Conservation (phyloP, 2,888 invertebrate species). For the Clivina fossor region DNA sequence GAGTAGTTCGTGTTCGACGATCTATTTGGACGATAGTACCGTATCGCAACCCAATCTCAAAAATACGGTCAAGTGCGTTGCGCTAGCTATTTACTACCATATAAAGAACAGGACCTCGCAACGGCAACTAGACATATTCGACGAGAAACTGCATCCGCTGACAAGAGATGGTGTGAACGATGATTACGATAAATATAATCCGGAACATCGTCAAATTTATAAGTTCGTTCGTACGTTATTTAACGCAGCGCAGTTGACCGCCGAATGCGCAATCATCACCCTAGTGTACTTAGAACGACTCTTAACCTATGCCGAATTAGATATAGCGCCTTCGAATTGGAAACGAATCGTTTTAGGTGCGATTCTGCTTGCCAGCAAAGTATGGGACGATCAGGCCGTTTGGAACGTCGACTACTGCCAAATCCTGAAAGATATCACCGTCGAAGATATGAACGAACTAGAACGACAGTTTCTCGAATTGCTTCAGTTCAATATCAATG, state of each 20-base stretch:
- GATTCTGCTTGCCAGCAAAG: slow-evolving; percentile 95
- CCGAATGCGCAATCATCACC: slow-evolving; percentile 99
- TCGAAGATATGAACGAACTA: slow-evolving; percentile 91
- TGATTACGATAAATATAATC: slow-evolving; percentile 92
- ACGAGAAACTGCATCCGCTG: slow-evolving; percentile 94
- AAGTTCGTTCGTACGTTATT: slow-evolving; percentile 97
- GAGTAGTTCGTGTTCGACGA: slow-evolving; percentile 97
- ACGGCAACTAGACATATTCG: slow-evolving; percentile 93
- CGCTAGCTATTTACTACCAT: slow-evolving; percentile 98
- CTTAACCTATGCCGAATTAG: slow-evolving; percentile 96
- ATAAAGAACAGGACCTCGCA: slow-evolving; percentile 94
- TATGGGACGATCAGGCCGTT: slow-evolving; percentile 99
- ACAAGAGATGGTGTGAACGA: slow-evolving; percentile 86
- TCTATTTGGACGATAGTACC: slow-evolving; percentile 98
- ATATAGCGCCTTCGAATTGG: slow-evolving; percentile 97
- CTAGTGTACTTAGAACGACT: slow-evolving; percentile 93
- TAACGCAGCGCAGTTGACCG: slow-evolving; percentile 98
- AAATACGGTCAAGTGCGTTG: slow-evolving; percentile 98
- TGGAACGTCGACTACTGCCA: slow-evolving; percentile 99
- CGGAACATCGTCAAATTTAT: slow-evolving; percentile 96
- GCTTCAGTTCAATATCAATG: slow-evolving; percentile 99
- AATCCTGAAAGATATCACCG: slow-evolving; percentile 97
- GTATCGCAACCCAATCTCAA: slow-evolving; percentile 99
- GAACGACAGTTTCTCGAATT: slow-evolving; percentile 97
- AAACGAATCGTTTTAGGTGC: slow-evolving; percentile 97